phyloP scores from a whole-genome alignment of 2,113 vertebrate species.

The Sminthopsis crassicaudata region DNA sequence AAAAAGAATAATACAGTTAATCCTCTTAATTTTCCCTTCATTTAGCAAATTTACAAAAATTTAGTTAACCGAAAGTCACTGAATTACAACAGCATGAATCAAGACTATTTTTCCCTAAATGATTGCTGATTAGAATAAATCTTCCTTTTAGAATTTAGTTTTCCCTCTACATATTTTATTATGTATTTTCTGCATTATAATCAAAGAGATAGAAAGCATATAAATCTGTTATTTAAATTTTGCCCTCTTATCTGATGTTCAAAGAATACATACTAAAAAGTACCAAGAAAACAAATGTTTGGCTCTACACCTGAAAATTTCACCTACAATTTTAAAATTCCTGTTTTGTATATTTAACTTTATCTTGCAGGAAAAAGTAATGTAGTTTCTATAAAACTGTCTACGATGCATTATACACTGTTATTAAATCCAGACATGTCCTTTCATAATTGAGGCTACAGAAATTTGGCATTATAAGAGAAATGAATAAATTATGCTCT shows the following conservation, averaged over 20 bases:
- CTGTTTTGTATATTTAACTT: slow-evolving; percentile 28
- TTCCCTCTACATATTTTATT: slow-evolving; percentile 34
- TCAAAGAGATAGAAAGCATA: slow-evolving; percentile 14
- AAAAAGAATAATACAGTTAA: not conserved
- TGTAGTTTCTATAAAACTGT: slow-evolving; percentile 4
- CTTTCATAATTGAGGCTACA: slow-evolving; percentile 9
- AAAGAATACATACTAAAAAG: slow-evolving; percentile 39
- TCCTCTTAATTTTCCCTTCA: not conserved
- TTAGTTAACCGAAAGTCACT: not conserved
- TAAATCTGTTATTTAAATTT: slow-evolving; percentile 11
- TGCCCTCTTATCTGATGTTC: slow-evolving; percentile 40
- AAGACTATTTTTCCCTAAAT: slow-evolving; percentile 35
- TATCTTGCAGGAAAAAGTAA: slow-evolving; percentile 39
- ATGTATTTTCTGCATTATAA: slow-evolving; percentile 19
- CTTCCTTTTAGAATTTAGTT: slow-evolving; percentile 54
- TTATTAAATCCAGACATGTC: slow-evolving; percentile 50
- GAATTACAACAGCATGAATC: not conserved
- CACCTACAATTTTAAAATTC: not conserved
- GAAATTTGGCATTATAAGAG: slow-evolving; percentile 41
- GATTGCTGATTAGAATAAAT: not conserved
- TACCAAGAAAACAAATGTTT: slow-evolving; percentile 26
- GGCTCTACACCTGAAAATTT: slow-evolving; percentile 19
- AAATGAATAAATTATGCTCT: slow-evolving; percentile 36
- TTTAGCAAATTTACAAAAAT: not conserved
- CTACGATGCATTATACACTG: not conserved